Conservation (phyloP, 2,888 invertebrate species). For the Pharmacophagus antenor region DNA sequence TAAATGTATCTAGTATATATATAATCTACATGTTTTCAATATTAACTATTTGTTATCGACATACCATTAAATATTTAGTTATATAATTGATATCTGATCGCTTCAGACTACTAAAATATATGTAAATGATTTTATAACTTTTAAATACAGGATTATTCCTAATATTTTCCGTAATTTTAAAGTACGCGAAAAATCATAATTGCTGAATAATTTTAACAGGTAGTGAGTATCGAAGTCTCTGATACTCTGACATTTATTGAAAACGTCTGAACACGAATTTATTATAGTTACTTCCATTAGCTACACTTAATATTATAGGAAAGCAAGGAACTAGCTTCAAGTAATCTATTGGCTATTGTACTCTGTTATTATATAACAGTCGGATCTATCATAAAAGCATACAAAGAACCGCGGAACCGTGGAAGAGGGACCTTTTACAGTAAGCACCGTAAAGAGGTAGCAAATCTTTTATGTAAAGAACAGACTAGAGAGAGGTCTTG, state of each 20-base stretch:
- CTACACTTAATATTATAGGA: not conserved
- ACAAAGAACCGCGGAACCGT: slow-evolving; percentile 17
- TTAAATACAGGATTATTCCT: too few species aligned
- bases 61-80: too few species aligned
- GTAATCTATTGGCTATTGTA: slow-evolving; percentile 28
- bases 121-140: too few species aligned
- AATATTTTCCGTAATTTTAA: too few species aligned
- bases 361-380: slow-evolving; percentile 17
- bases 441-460: slow-evolving; percentile 24
- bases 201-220: not conserved
- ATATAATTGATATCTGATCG: too few species aligned
- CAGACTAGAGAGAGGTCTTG: slow-evolving; percentile 6
- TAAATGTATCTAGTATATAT: too few species aligned
- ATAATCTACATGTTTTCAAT: too few species aligned
- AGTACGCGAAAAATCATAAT: too few species aligned
- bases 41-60: too few species aligned
- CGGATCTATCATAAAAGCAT: slow-evolving; percentile 13
- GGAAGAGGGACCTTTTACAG: slow-evolving; percentile 14
- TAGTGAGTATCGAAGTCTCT: not conserved
- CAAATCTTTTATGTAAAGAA: slow-evolving; percentile 27
- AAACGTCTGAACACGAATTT: not conserved
- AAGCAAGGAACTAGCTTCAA: not conserved
- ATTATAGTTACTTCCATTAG: not conserved
- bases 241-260: not conserved
- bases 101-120: too few species aligned